Conservation (phyloP, 2,113 vertebrate species). For the Pandion haliaetus region DNA sequence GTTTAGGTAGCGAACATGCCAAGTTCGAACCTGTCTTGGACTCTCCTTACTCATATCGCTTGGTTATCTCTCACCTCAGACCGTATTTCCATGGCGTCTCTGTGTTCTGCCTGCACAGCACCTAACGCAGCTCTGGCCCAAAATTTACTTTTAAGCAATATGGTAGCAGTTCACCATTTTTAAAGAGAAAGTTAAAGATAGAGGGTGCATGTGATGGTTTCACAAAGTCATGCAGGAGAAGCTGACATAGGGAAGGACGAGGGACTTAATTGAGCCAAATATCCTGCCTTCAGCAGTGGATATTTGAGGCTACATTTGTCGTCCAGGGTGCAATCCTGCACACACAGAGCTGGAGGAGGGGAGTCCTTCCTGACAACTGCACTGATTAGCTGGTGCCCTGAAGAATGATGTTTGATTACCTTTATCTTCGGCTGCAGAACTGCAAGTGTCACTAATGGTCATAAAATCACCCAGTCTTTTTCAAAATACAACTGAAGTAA, state of each 20-base stretch:
- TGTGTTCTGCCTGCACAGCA: neutral
- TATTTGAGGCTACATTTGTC: constrained; percentile 27
- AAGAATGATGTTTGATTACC: constrained; percentile 64
- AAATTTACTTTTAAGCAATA: neutral
- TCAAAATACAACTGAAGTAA: constrained; percentile 52
- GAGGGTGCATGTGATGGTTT: neutral
- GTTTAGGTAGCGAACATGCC: neutral
- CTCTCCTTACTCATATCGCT: neutral
- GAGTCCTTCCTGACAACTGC: constrained; percentile 35
- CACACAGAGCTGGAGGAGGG: constrained; percentile 14
- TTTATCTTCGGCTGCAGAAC: constrained; percentile 58
- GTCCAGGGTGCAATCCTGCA: neutral
- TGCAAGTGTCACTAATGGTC: constrained; percentile 59
- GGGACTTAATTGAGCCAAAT: neutral
- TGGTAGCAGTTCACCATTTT: neutral
- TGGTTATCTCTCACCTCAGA: neutral
- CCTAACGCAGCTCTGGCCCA: neutral
- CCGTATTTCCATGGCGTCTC: fast-evolving
- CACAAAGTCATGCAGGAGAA: neutral
- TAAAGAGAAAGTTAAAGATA: neutral
- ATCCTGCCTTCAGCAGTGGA: neutral
- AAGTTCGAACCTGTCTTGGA: neutral
- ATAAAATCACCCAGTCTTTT: constrained; percentile 55
- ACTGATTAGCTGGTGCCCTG: constrained; percentile 54
- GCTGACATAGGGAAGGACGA: neutral